Evolutionary conservation across 2,888 invertebrate species (phyloP).

Genomic region (Lasius fuliginosus): DNA sequence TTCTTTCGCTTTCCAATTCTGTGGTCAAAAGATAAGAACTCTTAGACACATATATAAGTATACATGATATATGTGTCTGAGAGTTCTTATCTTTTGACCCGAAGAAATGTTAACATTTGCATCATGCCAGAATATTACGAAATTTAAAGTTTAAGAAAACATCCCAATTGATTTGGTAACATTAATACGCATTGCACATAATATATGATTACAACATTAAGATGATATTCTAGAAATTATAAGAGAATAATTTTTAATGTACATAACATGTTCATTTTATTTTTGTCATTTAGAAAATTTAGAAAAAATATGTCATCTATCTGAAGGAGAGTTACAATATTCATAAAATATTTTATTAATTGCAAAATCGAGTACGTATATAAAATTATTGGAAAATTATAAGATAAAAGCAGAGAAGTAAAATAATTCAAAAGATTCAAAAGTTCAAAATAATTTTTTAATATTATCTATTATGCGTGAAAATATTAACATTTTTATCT

Average conservation of each 20-base stretch:
- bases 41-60: neutral
- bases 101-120: neutral
- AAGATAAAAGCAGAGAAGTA: neutral
- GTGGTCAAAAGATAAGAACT: neutral
- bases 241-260: neutral
- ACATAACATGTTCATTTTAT: neutral
- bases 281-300: neutral
- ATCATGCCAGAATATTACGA: constrained; percentile 4
- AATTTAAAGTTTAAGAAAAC: constrained; percentile 15
- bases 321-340: neutral
- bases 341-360: neutral
- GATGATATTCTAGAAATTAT: neutral
- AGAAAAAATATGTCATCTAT: neutral
- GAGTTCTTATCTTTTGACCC: constrained; percentile 34
- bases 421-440: too few species aligned
- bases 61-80: neutral
- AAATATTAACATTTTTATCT: constrained; percentile 1
- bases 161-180: neutral
- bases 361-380: neutral
- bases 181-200: neutral
- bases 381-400: neutral
- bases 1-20: constrained; percentile 22
- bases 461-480: neutral
- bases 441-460: neutral
- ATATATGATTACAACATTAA: neutral